These are phyloP conservation scores for Bruchidius siliquastri DNA, from an alignment of 2,888 invertebrate genomes.

Conservation along the genomic window DNA sequence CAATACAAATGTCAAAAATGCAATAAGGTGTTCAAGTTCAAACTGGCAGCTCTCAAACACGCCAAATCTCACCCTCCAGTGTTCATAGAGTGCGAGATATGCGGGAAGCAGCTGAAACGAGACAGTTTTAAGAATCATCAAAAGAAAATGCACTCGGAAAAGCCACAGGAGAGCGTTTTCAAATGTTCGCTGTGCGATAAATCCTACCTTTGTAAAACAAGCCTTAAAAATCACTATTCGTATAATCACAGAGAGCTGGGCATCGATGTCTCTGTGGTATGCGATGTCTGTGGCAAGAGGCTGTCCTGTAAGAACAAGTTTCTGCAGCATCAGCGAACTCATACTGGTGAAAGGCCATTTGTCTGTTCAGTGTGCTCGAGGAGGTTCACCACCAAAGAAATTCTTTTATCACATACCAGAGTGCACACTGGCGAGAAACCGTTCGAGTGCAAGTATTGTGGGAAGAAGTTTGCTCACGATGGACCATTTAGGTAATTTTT, in stretches of 20 bases:
- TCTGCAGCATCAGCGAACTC: constrained; percentile 25
- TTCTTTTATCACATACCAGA: constrained; percentile 24
- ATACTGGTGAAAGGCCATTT: constrained; percentile 30
- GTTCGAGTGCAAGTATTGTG: constrained; percentile 27
- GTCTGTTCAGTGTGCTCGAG: constrained; percentile 21
- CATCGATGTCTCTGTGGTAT: constrained; percentile 45
- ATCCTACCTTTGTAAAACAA: constrained; percentile 13
- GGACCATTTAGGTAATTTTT: constrained; percentile 2
- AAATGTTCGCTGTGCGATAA: constrained; percentile 31
- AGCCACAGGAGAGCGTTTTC: constrained; percentile 15
- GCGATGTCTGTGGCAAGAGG: constrained; percentile 45
- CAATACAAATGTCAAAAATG: constrained; percentile 33
- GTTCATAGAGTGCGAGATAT: constrained; percentile 28
- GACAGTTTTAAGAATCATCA: constrained; percentile 29
- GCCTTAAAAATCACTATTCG: constrained; percentile 15
- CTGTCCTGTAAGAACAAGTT: constrained; percentile 23
- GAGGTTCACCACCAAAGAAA: constrained; percentile 17
- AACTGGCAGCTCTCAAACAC: constrained; percentile 50
- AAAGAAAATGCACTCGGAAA: constrained; percentile 31
- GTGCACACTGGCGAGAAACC: constrained; percentile 29
- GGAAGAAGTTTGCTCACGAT: constrained; percentile 14
- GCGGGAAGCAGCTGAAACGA: constrained; percentile 31
- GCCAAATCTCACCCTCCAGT: constrained; percentile 34
- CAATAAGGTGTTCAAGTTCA: constrained; percentile 34
- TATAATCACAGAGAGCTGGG: constrained; percentile 25